Conservation (phyloP, 1,140 invertebrate genomes). For the Nymphalis io region DNA sequence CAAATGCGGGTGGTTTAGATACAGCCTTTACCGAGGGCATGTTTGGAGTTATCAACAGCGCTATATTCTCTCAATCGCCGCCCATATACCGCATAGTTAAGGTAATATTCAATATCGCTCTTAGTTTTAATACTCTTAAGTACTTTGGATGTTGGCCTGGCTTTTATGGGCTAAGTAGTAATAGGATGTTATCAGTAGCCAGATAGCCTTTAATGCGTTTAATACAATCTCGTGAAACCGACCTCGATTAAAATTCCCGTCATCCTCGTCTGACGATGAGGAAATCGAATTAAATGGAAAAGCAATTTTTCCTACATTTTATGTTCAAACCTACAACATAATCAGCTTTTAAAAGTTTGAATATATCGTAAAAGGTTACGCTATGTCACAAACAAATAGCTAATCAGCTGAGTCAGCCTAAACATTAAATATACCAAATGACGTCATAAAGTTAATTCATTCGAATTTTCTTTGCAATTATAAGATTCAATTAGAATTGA, state of each 20-base stretch:
- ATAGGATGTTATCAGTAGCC: slow-evolving; percentile 32
- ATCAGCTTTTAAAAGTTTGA: no score
- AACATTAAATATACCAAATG: no score
- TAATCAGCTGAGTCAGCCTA: no score
- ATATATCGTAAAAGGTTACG: no score
- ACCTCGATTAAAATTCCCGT: slow-evolving; percentile 24
- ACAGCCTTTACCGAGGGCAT: slow-evolving; percentile 95
- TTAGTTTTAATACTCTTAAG: slow-evolving; percentile 31
- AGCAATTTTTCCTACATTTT: neutral
- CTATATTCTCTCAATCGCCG: slow-evolving; percentile 89
- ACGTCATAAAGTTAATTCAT: no score
- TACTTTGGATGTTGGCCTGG: slow-evolving; percentile 13
- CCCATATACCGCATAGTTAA: slow-evolving; percentile 79
- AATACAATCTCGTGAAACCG: slow-evolving; percentile 21
- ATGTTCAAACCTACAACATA: neutral
- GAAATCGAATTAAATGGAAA: slow-evolving; percentile 19
- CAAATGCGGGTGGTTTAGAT: slow-evolving; percentile 91
- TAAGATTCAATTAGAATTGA: no score
- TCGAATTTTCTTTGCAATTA: no score
- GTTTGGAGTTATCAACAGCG: slow-evolving; percentile 91
- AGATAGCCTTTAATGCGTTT: slow-evolving; percentile 19
- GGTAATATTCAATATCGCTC: slow-evolving; percentile 46
- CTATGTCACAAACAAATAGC: no score
- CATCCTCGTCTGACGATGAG: slow-evolving; percentile 6
- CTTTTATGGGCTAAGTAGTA: slow-evolving; percentile 27